phyloP scores from a whole-genome alignment of 2,797 vertebrate species.

The Oryzias dopingdopingensis region DNA sequence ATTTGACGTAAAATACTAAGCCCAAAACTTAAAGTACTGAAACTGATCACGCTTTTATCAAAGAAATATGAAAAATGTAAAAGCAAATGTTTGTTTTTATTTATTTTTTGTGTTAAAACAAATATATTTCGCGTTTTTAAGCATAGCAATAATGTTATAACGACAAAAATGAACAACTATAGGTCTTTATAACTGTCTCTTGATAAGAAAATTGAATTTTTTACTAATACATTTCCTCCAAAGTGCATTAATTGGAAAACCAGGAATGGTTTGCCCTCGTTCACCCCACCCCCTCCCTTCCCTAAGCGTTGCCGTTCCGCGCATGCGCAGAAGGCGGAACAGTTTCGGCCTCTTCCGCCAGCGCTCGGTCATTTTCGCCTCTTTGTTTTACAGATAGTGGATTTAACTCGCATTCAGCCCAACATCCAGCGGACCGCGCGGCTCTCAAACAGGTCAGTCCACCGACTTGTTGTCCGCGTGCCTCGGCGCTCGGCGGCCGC shows the following conservation, averaged over 20 bases:
- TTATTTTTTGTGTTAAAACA: too few species aligned
- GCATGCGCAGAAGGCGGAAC: slow-evolving; percentile 83
- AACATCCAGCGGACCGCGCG: slow-evolving; percentile 72
- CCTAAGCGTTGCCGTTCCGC: slow-evolving; percentile 32
- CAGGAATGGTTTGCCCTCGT: slow-evolving; percentile 31
- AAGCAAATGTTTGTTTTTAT: too few species aligned
- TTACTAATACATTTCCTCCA: slow-evolving; percentile 48
- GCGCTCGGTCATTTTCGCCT: slow-evolving; percentile 95
- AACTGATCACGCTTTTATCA: too few species aligned
- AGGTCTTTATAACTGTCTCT: background rate
- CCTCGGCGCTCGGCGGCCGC: slow-evolving; percentile 26
- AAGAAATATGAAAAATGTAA: too few species aligned
- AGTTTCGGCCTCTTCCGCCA: slow-evolving; percentile 88
- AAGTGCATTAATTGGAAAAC: slow-evolving; percentile 36
- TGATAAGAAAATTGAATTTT: background rate
- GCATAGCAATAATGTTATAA: too few species aligned
- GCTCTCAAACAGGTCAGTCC: slow-evolving; percentile 77
- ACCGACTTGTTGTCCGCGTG: slow-evolving; percentile 15
- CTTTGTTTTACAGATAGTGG: slow-evolving; percentile 95
- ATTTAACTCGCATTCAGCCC: slow-evolving; percentile 82
- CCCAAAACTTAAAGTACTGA: too few species aligned
- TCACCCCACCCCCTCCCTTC: slow-evolving; percentile 21
- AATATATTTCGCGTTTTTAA: too few species aligned
- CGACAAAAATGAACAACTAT: too few species aligned
- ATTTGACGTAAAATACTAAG: too few species aligned